These are phyloP conservation scores for Halichoerus grypus DNA, from an alignment of 2,113 vertebrate species.

Conservation along the genomic window DNA sequence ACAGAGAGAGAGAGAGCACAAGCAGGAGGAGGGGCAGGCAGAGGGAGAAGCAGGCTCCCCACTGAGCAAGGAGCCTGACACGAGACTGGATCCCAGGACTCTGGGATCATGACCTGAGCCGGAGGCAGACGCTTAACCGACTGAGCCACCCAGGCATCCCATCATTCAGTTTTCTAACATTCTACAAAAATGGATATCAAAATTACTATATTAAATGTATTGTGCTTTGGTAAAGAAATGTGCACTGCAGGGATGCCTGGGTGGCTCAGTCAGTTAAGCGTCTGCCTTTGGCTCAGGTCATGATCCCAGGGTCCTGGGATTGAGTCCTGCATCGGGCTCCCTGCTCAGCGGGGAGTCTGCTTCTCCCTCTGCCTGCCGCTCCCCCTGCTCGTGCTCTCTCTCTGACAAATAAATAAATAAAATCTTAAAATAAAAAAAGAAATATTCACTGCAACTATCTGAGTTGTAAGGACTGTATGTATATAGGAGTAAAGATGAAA, in stretches of 20 bases:
- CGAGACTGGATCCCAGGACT: too few species aligned
- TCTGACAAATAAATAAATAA: background rate
- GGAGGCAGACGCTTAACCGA: too few species aligned
- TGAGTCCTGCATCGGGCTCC: too few species aligned
- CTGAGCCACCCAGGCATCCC: too few species aligned
- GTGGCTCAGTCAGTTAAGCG: background rate
- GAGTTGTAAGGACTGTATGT: background rate
- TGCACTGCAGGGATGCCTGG: background rate
- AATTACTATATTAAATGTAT: background rate
- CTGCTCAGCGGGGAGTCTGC: background rate
- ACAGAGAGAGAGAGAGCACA: too few species aligned
- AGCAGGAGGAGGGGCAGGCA: too few species aligned
- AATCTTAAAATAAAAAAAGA: background rate
- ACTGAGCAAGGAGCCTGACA: too few species aligned
- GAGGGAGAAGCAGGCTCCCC: too few species aligned
- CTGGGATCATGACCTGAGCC: too few species aligned
- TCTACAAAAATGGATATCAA: conserved; percentile 11
- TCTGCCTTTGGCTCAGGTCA: background rate
- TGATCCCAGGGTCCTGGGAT: background rate
- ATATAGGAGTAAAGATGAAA: background rate
- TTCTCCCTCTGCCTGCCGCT: background rate
- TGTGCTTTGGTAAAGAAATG: conserved; percentile 19
- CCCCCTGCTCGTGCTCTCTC: background rate
- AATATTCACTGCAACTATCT: background rate
- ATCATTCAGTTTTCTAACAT: conserved; percentile 12